Evolutionary conservation across 1,140 invertebrate species (phyloP), one percentile per base, ranked within the genome.

Genomic region (Linepithema humile): DNA sequence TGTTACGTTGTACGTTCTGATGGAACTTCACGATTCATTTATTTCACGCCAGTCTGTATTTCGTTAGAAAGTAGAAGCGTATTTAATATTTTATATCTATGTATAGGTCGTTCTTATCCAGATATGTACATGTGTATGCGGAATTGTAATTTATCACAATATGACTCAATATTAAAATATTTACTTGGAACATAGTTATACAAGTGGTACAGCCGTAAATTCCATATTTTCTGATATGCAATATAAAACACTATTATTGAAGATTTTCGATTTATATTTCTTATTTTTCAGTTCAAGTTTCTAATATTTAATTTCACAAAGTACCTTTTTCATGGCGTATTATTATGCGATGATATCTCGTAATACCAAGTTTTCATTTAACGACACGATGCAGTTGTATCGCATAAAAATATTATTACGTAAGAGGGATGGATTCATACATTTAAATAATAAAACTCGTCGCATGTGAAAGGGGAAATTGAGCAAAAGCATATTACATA

Each of bases 401-500:
- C 29, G 53, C 50, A 73, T 57, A 23, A 74, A 40, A 60, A 74
- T 45, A 60, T 59, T 43, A 74, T 60, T 60, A 60, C 1, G 15
- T 38, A 26, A 45, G 29, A 23, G 15, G 10, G 9, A 74, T 4
- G n/a, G n/a, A 74, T 60, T 74, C 9, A 12, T 4, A 60, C n/a
- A 29, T 60, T 12, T 74, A 26, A 74, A 74, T 74, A 74, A 74
- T 74, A 32, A 74, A 73, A 73, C 4, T 73, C 53, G 26, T 26
- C 15, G 17, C 20, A 3, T 53, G 23, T 6, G 35, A 43, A 43
- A 26, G n/a, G 55, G 38, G 38, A 74, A 60, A 15, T 45, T 15
- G n/a, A n/a, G n/a, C n/a, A n/a, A n/a, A n/a, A n/a, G 55, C n/a
- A 35, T 38, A 65, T 23, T n/a, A 5, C 48, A 50, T 48, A 70